These are phyloP conservation scores for Ondatra zibethicus DNA, from an alignment of 2,113 vertebrate genomes.

Conservation along the genomic window DNA sequence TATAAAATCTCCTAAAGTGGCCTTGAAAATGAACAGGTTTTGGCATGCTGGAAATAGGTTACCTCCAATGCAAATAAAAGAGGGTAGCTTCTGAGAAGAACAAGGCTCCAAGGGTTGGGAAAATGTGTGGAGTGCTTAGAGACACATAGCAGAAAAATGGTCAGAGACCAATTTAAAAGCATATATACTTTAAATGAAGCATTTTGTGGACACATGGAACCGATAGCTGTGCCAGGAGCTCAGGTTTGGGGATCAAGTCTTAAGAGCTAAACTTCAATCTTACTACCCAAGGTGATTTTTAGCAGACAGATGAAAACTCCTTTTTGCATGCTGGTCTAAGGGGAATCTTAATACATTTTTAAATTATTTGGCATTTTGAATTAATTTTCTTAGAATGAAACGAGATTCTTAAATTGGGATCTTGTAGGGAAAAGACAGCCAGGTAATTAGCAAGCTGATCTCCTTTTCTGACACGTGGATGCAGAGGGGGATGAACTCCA, in stretches of 20 bases:
- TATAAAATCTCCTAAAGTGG: conserved; percentile 73
- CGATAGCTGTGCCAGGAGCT: conserved; percentile 76
- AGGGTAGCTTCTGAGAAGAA: conserved; percentile 75
- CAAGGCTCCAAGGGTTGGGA: conserved; percentile 75
- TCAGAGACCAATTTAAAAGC: conserved; percentile 78
- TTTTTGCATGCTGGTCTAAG: conserved; percentile 77
- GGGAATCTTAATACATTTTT: conserved; percentile 79
- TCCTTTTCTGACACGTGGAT: conserved; percentile 74
- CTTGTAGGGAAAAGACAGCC: conserved; percentile 86
- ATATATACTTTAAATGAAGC: conserved; percentile 80
- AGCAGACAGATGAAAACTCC: conserved; percentile 80
- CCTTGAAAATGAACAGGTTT: conserved; percentile 77
- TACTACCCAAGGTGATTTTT: conserved; percentile 78
- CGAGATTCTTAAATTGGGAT: conserved; percentile 86
- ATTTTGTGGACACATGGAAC: conserved; percentile 80
- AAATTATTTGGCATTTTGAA: conserved; percentile 81
- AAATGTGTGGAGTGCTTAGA: conserved; percentile 63
- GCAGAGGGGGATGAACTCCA: conserved; percentile 54
- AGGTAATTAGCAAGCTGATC: conserved; percentile 85
- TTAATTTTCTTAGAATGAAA: conserved; percentile 85
- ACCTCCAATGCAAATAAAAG: conserved; percentile 81
- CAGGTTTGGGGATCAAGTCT: conserved; percentile 75
- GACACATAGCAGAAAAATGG: conserved; percentile 64
- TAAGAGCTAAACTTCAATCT: conserved; percentile 77
- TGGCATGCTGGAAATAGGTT: conserved; percentile 77